phyloP scores from a whole-genome alignment of 2,888 invertebrate genomes.

The Ctena decussata region DNA sequence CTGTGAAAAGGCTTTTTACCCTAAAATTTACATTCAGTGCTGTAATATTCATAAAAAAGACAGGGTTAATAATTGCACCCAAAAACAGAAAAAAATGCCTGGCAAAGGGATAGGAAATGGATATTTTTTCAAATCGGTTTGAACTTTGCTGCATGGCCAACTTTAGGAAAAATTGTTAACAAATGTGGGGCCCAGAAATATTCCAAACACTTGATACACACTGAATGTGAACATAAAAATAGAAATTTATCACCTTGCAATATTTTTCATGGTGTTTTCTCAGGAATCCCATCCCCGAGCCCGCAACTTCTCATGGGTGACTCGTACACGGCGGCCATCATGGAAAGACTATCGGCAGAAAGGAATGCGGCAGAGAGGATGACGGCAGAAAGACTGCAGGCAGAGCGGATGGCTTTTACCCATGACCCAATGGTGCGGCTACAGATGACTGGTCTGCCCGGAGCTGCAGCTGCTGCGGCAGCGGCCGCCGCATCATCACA shows the following conservation, averaged over 20 bases:
- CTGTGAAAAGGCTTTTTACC: constrained; percentile 62
- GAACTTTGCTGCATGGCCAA: too few relatives aligned
- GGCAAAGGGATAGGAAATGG: too few relatives aligned
- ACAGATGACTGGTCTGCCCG: constrained; percentile 95
- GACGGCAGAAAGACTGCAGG: constrained; percentile 90
- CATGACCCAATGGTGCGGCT: constrained; percentile 96
- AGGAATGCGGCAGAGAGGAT: constrained; percentile 87
- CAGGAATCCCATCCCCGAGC: constrained; percentile 70
- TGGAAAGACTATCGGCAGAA: constrained; percentile 89
- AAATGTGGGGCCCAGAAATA: too few relatives aligned
- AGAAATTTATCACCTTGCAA: background rate
- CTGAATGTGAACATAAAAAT: background rate
- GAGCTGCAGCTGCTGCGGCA: constrained; percentile 67
- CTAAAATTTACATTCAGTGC: too few relatives aligned
- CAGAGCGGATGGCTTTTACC: constrained; percentile 90
- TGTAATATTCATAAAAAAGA: too few relatives aligned
- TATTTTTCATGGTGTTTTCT: constrained; percentile 66
- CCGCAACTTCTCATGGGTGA: constrained; percentile 53
- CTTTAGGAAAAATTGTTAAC: too few relatives aligned
- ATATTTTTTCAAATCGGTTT: too few relatives aligned
- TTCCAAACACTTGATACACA: too few relatives aligned
- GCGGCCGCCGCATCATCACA: constrained; percentile 65
- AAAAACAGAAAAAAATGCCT: too few relatives aligned
- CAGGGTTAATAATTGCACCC: too few relatives aligned
- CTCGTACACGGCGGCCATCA: constrained; percentile 65